These are phyloP conservation scores for Sterna hirundo DNA, from an alignment of 2,113 vertebrate genomes.

Conservation along the genomic window DNA sequence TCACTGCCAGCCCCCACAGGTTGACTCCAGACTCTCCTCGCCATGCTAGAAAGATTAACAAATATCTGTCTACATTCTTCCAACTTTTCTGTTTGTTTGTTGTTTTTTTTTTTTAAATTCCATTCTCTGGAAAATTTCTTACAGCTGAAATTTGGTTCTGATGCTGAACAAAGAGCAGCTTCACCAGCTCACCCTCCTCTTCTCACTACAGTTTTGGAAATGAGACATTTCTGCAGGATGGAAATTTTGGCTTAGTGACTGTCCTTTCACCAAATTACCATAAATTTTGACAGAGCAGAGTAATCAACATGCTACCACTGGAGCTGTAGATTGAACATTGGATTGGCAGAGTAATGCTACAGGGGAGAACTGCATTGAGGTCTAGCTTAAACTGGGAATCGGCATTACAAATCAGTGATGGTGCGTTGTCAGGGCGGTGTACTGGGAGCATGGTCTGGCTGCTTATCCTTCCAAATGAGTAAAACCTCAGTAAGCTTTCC, in stretches of 20 bases:
- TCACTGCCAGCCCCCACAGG: not conserved
- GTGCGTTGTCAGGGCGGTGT: not conserved
- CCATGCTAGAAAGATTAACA: not conserved
- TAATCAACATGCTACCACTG: not conserved
- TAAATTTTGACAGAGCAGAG: not conserved
- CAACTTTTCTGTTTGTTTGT: too few species aligned
- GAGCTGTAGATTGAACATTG: not conserved
- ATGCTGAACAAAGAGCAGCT: not conserved
- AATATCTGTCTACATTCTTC: not conserved
- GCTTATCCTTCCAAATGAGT: not conserved
- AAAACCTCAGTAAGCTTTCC: not conserved
- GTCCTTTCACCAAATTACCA: not conserved
- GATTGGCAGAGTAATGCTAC: not conserved
- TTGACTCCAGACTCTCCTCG: not conserved
- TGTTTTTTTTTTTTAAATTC: not conserved
- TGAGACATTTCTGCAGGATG: not conserved
- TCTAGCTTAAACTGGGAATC: not conserved
- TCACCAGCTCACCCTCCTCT: not conserved
- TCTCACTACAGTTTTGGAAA: not conserved
- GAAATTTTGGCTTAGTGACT: not conserved
- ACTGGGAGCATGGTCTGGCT: not conserved
- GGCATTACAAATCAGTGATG: not conserved
- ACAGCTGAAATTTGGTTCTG: not conserved
- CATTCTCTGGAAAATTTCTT: not conserved
- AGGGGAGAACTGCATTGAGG: not conserved